These are phyloP conservation scores for Lacanobia oleracea DNA, from an alignment of 2,888 invertebrate genomes.

Conservation along the genomic window DNA sequence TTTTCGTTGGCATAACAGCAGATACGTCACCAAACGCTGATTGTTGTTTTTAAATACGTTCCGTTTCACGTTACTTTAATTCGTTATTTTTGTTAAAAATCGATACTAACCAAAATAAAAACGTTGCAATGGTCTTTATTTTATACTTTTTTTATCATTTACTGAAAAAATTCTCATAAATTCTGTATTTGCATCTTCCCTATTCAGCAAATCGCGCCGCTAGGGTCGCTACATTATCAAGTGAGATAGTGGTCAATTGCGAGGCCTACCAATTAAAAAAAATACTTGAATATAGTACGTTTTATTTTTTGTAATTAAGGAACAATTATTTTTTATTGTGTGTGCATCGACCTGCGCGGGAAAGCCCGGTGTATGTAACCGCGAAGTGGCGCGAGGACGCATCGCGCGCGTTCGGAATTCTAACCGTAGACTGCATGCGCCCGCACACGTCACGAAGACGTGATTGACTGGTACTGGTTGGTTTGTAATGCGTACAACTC, in stretches of 20 bases:
- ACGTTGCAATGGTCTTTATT: too few species aligned
- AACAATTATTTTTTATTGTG: constrained; percentile 54
- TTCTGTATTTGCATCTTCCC: too few species aligned
- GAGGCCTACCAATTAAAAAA: not conserved
- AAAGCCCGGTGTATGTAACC: constrained; percentile 73
- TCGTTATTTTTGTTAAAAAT: too few species aligned
- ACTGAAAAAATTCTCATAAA: too few species aligned
- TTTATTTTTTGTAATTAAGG: constrained; percentile 37
- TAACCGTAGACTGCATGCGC: constrained; percentile 53
- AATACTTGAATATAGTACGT: constrained; percentile 19
- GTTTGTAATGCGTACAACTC: constrained; percentile 30
- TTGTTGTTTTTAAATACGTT: too few species aligned
- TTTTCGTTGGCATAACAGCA: too few species aligned
- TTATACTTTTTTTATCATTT: too few species aligned
- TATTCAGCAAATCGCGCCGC: too few species aligned
- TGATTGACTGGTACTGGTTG: constrained; percentile 59
- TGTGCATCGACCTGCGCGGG: constrained; percentile 66
- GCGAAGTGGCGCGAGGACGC: constrained; percentile 81
- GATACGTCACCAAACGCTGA: too few species aligned
- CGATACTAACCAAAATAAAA: too few species aligned
- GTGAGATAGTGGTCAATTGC: not conserved
- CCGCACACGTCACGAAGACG: constrained; percentile 58
- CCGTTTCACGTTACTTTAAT: too few species aligned
- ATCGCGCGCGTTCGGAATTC: constrained; percentile 70
- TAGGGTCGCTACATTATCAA: too few species aligned